Evolutionary conservation across 2,113 vertebrate species (phyloP), one percentile per base, ranked within the genome.

Genomic region (Chascanopsetta lugubris): DNA sequence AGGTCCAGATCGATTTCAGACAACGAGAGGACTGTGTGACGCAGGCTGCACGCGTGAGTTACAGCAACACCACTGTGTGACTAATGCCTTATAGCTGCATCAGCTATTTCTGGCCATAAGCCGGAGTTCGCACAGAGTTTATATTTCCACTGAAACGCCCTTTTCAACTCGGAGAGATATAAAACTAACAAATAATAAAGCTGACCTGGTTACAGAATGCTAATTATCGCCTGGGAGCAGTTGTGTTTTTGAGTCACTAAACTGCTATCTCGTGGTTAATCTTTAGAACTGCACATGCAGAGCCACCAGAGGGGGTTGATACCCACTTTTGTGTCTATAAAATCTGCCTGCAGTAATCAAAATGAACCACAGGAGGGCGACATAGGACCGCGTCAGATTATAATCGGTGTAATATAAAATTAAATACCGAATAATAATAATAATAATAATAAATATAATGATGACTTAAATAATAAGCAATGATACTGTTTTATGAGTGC

Each of bases 111-210:
- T 72, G 30, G 72, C 26, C 4, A 24, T 13, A 12, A 8, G 48
- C 32, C 59, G 47, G 59, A 51, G 79, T 81, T 88, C 72, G 32
- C 78, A 54, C 48, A 79, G 60, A 60, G 80, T 84, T 85, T 72
- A 80, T 43, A 73, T 50, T 68, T 82, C 67, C 32, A 61, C 40
- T 59, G 30, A 78, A 62, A 51, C 38, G 32, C 21, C 18, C 49
- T 47, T 74, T 27, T 47, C 15, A 64, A n/a, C 63, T 53, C 55
- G 29, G 43, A 70, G 21, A 11, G 15, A 11, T 22, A 34, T n/a
- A 55, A 54, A 7, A 4, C 4, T 13, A 38, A 13, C 34, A 38
- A 5, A 15, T 15, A 15, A 36, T 38, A 38, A 38, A 38, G 34
- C n/a, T n/a, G n/a, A 38, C 12, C 34, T 2, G 13, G 1, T 17